Evolutionary conservation across 2,888 invertebrate species (phyloP).

Genomic region (Boloria euphrosyne): DNA sequence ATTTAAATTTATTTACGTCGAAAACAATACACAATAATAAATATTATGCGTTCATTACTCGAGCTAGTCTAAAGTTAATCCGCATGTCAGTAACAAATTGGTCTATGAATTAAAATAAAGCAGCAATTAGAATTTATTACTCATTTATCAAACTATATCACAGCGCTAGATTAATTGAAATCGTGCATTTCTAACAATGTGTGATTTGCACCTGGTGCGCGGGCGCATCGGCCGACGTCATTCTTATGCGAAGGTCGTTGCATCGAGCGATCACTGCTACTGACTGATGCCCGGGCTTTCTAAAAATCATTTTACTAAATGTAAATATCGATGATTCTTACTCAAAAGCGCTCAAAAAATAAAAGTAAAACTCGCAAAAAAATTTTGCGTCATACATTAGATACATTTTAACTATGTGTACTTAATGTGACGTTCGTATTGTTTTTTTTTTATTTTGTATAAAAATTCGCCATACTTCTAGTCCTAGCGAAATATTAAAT

Average conservation of each 20-base stretch:
- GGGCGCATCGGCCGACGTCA: constrained; percentile 53
- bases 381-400: too few relatives aligned
- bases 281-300: constrained; percentile 50
- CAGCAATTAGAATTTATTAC: not conserved
- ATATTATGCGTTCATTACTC: too few relatives aligned
- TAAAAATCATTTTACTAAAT: constrained; percentile 61
- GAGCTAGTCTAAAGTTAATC: not conserved
- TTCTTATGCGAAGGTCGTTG: constrained; percentile 65
- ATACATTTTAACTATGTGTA: too few relatives aligned
- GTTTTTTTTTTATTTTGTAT: too few relatives aligned
- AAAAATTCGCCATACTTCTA: not conserved
- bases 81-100: not conserved
- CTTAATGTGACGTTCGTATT: too few relatives aligned
- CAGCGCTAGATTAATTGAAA: constrained; percentile 22
- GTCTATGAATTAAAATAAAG: not conserved
- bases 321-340: constrained; percentile 18
- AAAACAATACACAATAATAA: too few relatives aligned
- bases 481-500: not conserved
- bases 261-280: constrained; percentile 44
- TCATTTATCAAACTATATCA: constrained; percentile 1
- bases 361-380: not conserved
- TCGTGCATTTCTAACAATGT: constrained; percentile 30
- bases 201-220: constrained; percentile 54
- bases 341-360: not conserved
- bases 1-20: not conserved